phyloP scores from a whole-genome alignment of 2,797 vertebrate genomes.

The Austrolebias charrua region DNA sequence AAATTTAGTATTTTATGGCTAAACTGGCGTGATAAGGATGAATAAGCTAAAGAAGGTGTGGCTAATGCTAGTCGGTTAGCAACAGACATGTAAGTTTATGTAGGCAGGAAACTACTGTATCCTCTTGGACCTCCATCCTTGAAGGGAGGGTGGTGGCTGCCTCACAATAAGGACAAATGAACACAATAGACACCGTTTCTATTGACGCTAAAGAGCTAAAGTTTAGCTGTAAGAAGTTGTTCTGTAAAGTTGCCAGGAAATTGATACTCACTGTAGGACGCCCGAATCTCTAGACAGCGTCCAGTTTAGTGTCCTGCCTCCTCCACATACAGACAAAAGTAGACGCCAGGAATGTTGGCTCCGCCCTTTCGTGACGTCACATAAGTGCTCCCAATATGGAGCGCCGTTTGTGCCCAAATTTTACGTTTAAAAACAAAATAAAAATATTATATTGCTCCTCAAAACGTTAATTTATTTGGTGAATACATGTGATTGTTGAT shows the following conservation, averaged over 20 bases:
- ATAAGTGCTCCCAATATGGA: background rate
- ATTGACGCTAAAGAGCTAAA: background rate
- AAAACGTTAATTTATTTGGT: too few relatives aligned
- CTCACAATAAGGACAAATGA: background rate
- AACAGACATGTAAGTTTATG: slow-evolving; percentile 54
- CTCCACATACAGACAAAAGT: slow-evolving; percentile 75
- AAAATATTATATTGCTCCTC: too few relatives aligned
- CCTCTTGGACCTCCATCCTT: slow-evolving; percentile 11
- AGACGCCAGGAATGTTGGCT: slow-evolving; percentile 56
- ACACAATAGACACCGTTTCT: background rate
- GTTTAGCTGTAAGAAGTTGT: background rate
- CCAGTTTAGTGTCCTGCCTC: slow-evolving; percentile 62
- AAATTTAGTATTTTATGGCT: background rate
- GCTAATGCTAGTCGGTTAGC: slow-evolving; percentile 63
- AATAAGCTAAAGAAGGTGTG: slow-evolving; percentile 37
- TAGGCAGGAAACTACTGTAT: slow-evolving; percentile 56
- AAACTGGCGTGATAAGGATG: slow-evolving; percentile 21
- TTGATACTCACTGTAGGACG: slow-evolving; percentile 69
- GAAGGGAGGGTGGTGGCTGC: background rate
- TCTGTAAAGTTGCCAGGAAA: slow-evolving; percentile 51
- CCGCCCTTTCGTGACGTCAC: slow-evolving; percentile 65
- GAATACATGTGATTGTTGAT: too few relatives aligned
- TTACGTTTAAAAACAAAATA: too few relatives aligned
- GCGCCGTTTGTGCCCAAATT: background rate
- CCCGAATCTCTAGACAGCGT: slow-evolving; percentile 70